Evolutionary conservation across 2,888 invertebrate genomes (phyloP).

Genomic region (Uropetala carovei): DNA sequence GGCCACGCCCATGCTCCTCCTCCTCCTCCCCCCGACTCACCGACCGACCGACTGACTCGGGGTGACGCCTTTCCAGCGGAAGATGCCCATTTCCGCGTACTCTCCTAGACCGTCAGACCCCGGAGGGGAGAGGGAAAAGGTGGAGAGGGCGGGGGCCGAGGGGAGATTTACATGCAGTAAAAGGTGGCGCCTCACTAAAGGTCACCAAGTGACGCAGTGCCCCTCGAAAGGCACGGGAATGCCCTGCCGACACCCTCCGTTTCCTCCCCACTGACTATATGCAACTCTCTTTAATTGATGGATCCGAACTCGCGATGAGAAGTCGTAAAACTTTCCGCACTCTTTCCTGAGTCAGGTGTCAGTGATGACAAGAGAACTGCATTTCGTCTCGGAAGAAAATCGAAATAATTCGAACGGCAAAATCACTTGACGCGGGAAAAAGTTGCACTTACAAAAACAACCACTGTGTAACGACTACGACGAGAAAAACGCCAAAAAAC

Average conservation of each 20-base stretch:
- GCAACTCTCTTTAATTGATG: not conserved
- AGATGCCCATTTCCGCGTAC: constrained; percentile 56
- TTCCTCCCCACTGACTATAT: not conserved
- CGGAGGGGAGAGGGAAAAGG: not conserved
- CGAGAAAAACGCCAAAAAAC: too few relatives aligned
- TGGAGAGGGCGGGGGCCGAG: not conserved
- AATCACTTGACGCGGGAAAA: too few relatives aligned
- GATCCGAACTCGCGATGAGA: too few relatives aligned
- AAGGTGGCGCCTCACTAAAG: constrained; percentile 44
- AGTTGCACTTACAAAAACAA: too few relatives aligned
- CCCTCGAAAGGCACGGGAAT: not conserved
- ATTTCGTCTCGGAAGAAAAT: too few relatives aligned
- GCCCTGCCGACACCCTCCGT: not conserved
- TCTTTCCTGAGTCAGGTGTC: too few relatives aligned
- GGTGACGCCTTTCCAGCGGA: constrained; percentile 48
- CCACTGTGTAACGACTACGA: too few relatives aligned
- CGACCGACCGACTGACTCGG: not conserved
- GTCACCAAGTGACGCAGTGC: constrained; percentile 54
- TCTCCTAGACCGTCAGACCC: not conserved
- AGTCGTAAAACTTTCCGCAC: too few relatives aligned
- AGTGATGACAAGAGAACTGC: too few relatives aligned
- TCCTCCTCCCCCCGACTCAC: not conserved
- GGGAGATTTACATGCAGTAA: constrained; percentile 54
- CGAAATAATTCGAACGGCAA: too few relatives aligned
- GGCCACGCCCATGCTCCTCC: not conserved